Base-by-base conservation (phyloP, 23 tunicate genomes). In the Halocynthia roretzi region DNA sequence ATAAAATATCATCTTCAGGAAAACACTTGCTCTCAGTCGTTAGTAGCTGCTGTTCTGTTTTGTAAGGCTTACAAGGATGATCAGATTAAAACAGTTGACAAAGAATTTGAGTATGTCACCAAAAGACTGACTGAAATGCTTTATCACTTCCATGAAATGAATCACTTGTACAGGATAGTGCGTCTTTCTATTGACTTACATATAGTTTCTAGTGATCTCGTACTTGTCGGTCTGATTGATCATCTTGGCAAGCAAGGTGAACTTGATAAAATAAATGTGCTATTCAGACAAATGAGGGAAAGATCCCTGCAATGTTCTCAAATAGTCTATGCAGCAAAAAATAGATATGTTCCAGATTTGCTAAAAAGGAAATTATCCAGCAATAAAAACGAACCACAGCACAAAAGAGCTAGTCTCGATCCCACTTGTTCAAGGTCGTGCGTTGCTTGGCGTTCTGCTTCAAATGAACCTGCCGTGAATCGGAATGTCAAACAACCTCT, bases 101-200 rank as follows among this genome's bases (percentile, higher is more conserved):
- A 53, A 54, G 64, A 74, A 48, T 22, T 74, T 5, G 5, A 22
- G 22, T 1, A 10, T 10, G 14, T 74, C 14, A 20, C 62, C 17
- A 53, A 50, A 54, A 54, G 56, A 12, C 62, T 74, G 17, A 8
- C 64, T 8, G 62, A 22, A 53, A 74, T n/a, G 56, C 22, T 74
- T 8, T 19, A 54, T 8, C 64, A 54, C 22, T 54, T 54, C 5
- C 55, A 54, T 18, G 78, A 74, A 54, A 53, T 74, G 64, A 10
- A 20, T 12, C 62, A 74, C 56, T 48, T 74, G 68, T 74, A 74
- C 56, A 54, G 78, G 10, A 54, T 74, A 54, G 78, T 74, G 56
- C 78, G 78, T 18, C 22, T 74, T 20, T 17, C 78, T 2, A 52
- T 54, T 54, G 62, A 53, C 23, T 18, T 74, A 50, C 62, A 56